phyloP scores from a whole-genome alignment of 2,113 vertebrate species.

The Hemichromis elongatus region DNA sequence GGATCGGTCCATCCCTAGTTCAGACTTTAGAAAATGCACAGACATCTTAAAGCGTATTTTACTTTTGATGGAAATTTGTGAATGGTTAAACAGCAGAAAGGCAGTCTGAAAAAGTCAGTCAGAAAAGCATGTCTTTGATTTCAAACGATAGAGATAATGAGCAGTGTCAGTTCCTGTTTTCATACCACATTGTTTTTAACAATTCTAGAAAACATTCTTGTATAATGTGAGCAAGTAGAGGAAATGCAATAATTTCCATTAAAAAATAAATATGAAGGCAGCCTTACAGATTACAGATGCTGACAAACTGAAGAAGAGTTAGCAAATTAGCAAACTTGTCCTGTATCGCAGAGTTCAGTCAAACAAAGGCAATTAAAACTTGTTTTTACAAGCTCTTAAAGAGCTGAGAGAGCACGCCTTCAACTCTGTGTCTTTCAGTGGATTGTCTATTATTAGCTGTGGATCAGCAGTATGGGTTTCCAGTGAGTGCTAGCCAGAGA shows the following conservation, averaged over 20 bases:
- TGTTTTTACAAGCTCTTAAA: slow-evolving; percentile 24
- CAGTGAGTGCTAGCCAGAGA: slow-evolving; percentile 33
- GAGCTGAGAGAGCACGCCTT: slow-evolving; percentile 19
- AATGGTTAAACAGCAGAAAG: neutral
- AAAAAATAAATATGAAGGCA: neutral
- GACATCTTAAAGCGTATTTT: neutral
- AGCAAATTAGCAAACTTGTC: neutral
- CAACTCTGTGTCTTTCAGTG: slow-evolving; percentile 3
- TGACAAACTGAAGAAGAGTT: neutral
- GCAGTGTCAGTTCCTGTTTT: neutral
- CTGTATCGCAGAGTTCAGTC: neutral
- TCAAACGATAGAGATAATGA: neutral
- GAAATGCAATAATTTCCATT: neutral
- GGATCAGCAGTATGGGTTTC: slow-evolving; percentile 46
- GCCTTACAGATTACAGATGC: neutral
- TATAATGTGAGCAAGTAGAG: neutral
- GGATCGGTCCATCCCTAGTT: neutral
- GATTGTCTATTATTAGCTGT: slow-evolving; percentile 44
- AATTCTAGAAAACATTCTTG: neutral
- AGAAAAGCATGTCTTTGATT: no score
- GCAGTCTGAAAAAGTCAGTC: no score
- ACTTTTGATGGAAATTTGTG: neutral
- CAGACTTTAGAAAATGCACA: neutral
- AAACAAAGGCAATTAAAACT: neutral
- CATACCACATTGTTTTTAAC: neutral